These are phyloP conservation scores for Enteromius paludinosus DNA, from an alignment of 2,797 vertebrate genomes.

Conservation along the genomic window DNA sequence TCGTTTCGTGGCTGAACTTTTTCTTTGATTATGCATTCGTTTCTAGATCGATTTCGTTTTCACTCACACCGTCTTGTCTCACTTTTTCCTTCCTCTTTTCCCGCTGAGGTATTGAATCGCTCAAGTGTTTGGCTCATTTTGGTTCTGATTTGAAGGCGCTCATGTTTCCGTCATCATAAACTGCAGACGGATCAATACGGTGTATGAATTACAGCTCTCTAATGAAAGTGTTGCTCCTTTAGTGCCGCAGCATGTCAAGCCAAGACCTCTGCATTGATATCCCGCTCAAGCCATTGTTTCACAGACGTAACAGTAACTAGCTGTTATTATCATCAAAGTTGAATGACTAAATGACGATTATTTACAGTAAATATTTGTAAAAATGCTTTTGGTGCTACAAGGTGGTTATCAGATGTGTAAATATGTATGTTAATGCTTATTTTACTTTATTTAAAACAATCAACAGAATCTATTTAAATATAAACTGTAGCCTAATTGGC, in stretches of 20 bases:
- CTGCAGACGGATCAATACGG: constrained; percentile 37
- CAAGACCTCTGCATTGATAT: background rate
- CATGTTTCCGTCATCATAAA: constrained; percentile 35
- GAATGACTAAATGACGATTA: background rate
- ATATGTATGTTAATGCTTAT: background rate
- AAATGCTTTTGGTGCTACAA: too few relatives aligned
- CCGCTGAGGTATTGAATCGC: constrained; percentile 5
- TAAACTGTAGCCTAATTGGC: background rate
- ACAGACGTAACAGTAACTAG: background rate
- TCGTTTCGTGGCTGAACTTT: background rate
- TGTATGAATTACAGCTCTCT: constrained; percentile 48
- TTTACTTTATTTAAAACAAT: background rate
- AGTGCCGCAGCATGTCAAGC: background rate
- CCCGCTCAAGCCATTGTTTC: background rate
- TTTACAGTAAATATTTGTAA: too few relatives aligned
- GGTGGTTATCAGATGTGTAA: background rate
- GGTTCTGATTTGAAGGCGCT: constrained; percentile 35
- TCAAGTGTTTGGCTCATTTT: constrained; percentile 33
- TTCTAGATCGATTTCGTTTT: background rate
- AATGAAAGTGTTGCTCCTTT: constrained; percentile 36
- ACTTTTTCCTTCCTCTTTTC: constrained; percentile 4
- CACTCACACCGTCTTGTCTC: background rate
- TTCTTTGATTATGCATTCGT: constrained; percentile 14
- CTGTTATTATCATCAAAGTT: background rate
- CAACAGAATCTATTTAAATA: background rate